Evolutionary conservation across 2,888 invertebrate species (phyloP), one percentile per base, ranked within the genome.

Genomic region (Dorcus hopei): DNA sequence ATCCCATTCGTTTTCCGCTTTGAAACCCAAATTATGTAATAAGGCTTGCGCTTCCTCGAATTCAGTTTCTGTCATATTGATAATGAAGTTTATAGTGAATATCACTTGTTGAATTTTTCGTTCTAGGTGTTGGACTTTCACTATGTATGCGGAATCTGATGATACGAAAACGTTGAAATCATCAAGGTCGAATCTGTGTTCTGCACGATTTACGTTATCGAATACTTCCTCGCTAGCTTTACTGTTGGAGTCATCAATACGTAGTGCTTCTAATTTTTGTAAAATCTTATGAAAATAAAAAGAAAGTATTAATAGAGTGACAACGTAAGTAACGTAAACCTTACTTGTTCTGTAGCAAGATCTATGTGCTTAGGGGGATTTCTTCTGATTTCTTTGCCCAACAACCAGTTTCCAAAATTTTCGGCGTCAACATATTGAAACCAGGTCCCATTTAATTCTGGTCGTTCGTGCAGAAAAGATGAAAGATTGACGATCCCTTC

Each of bases 401-500:
- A 38, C 33, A 59, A 43, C 59, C 59, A 59, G 38, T 52, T 33
- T 43, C 9, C 33, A 40, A 59, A 52, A 19, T 52, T 40, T 26
- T 55, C 4, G 9, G 23, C 1, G 9, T 7, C 41, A 6, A 52
- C 9, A 6, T 14, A 42, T 42, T 43, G 48, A 38, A 59, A 49
- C 52, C 55, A 52, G 9, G 59, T 23, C 43, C 45, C 50, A 9
- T 23, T 38, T 9, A 38, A 9, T 42, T 59, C 59, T 7, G 59
- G 59, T 23, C 52, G 19, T 9, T 9, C 33, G 43, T 14, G 14
- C 14, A 59, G 11, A n/a, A 52, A 49, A 1, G 8, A n/a, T 7
- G 47, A 48, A 11, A 59, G 33, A 49, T 52, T 43, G 9, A 59
- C 42, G 33, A 59, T 48, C n/a, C 59, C 59, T n/a, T 9, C 8